These are phyloP conservation scores for Virgularia gustaviana DNA, from an alignment of 92 coral and sea anemone species.

Conservation along the genomic window DNA sequence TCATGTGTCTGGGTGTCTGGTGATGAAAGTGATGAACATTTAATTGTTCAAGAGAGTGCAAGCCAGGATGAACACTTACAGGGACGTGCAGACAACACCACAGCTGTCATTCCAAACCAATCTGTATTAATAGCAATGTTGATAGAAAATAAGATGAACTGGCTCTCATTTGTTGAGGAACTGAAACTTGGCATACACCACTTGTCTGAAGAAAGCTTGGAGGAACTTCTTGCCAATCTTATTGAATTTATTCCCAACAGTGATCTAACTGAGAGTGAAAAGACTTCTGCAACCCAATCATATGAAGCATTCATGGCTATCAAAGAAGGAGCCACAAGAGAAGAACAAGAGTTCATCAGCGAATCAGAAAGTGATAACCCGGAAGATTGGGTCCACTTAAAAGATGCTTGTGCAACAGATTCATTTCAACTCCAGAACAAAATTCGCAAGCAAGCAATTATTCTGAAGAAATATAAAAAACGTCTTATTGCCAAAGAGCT, in stretches of 20 bases:
- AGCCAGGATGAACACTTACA: neutral
- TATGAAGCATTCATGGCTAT: conserved; percentile 17
- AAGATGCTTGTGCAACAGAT: neutral
- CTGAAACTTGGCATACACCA: conserved; percentile 11
- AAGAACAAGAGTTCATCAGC: neutral
- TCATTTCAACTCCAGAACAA: conserved; percentile 1
- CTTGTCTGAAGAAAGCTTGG: conserved; percentile 10
- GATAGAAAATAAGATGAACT: conserved; percentile 14
- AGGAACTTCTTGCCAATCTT: neutral
- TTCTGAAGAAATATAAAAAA: conserved; percentile 19
- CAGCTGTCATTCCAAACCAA: conserved; percentile 3
- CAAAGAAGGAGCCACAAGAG: neutral
- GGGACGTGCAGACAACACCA: neutral
- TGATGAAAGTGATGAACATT: conserved; percentile 1
- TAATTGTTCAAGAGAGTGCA: neutral
- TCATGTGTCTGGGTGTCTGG: conserved; percentile 17
- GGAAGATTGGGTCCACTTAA: conserved; percentile 20
- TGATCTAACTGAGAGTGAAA: conserved; percentile 12
- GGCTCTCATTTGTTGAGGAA: conserved; percentile 24
- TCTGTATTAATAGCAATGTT: conserved; percentile 7
- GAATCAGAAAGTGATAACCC: conserved; percentile 31
- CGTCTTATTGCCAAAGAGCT: conserved; percentile 6
- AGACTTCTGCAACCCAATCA: neutral
- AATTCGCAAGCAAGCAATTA: conserved; percentile 2
- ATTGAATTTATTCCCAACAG: neutral